Conservation (phyloP, 1,140 invertebrate genomes). For the Drosophila tropicalis region DNA sequence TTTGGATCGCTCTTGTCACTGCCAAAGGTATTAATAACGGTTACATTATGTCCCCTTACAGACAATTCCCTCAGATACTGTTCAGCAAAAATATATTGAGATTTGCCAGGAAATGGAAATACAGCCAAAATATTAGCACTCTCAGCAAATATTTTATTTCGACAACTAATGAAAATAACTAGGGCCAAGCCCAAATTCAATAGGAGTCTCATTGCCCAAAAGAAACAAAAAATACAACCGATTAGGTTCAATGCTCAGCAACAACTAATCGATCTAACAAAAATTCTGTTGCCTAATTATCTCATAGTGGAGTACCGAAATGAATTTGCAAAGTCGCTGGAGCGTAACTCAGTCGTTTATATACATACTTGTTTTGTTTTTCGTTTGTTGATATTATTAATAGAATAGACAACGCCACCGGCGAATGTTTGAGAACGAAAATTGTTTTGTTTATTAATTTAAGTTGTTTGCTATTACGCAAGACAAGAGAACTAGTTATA, state of each 20-base stretch:
- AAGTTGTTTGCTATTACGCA: constrained; percentile 56
- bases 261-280: constrained; percentile 39
- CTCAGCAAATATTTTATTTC: constrained; percentile 23
- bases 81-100: constrained; percentile 72
- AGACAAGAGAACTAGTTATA: not conserved
- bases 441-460: constrained; percentile 49
- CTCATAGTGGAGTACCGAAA: not conserved
- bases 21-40: constrained; percentile 83
- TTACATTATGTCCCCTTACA: constrained; percentile 84
- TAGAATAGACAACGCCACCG: constrained; percentile 24
- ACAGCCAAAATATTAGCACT: constrained; percentile 66
- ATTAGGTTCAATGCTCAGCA: constrained; percentile 21
- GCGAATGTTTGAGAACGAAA: constrained; percentile 33
- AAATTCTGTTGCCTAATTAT: constrained; percentile 34
- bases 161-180: not conserved
- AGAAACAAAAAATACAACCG: constrained; percentile 7
- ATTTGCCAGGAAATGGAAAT: constrained; percentile 73
- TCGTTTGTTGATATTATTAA: constrained; percentile 14
- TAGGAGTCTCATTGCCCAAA: constrained; percentile 14
- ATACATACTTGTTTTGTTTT: constrained; percentile 22
- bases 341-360: constrained; percentile 27
- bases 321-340: constrained; percentile 23
- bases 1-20: constrained; percentile 64
- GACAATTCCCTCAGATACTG: constrained; percentile 82
- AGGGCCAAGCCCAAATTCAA: constrained; percentile 10